Evolutionary conservation across 2,888 invertebrate species (phyloP).

Genomic region (Chaitophorus viminalis): DNA sequence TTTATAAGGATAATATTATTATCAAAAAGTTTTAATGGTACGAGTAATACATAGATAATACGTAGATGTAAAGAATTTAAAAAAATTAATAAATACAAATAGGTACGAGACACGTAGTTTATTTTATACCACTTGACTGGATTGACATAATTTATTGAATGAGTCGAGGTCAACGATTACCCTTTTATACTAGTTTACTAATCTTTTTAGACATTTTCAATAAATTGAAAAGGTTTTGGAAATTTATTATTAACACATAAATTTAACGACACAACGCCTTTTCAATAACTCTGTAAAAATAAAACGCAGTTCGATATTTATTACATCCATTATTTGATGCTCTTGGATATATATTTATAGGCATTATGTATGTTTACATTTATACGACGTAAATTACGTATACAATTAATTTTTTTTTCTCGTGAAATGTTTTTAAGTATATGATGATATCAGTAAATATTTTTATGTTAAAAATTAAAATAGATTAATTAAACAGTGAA

Average conservation of each 20-base stretch:
- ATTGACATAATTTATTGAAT: neutral
- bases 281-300: conserved; percentile 9
- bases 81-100: no score
- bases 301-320: neutral
- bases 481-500: neutral
- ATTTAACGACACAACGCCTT: conserved; percentile 3
- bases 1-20: no score
- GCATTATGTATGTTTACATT: neutral
- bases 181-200: neutral
- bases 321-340: neutral
- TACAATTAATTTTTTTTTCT: neutral
- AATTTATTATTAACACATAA: conserved; percentile 14
- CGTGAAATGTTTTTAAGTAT: neutral
- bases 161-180: neutral
- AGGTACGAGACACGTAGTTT: neutral
- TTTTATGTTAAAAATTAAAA: neutral
- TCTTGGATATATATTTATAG: neutral
- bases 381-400: neutral
- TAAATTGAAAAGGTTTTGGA: neutral
- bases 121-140: neutral
- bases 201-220: neutral
- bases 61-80: no score
- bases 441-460: neutral
- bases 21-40: no score
- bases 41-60: no score